These are phyloP conservation scores for Xiphophorus maculatus DNA, from an alignment of 2,113 vertebrate genomes.

Conservation along the genomic window DNA sequence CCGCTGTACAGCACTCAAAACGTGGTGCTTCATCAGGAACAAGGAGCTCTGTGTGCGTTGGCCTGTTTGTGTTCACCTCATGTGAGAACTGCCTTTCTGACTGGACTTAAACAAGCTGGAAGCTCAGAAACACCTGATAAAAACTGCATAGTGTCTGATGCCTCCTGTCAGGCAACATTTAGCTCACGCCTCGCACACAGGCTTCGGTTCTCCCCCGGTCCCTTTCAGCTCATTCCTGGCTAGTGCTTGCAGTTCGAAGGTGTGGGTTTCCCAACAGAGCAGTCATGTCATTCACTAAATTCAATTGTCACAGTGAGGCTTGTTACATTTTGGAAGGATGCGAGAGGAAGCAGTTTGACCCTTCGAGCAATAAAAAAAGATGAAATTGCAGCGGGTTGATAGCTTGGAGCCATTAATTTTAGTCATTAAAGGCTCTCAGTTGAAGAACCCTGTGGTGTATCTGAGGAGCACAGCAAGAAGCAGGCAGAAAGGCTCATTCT, in stretches of 20 bases:
- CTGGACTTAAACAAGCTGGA: slow-evolving; percentile 7
- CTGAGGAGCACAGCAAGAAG: slow-evolving; percentile 31
- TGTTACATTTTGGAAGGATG: slow-evolving; percentile 18
- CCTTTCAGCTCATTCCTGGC: slow-evolving; percentile 11
- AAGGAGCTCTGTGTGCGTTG: background rate
- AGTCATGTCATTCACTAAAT: slow-evolving; percentile 11
- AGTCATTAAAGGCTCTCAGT: slow-evolving; percentile 44
- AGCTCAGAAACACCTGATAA: background rate
- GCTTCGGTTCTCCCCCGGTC: slow-evolving; percentile 12
- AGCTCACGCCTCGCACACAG: background rate
- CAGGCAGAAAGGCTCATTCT: background rate
- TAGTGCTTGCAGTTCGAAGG: slow-evolving; percentile 9
- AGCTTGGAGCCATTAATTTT: slow-evolving; percentile 45
- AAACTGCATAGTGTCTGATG: background rate
- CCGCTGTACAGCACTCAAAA: slow-evolving; percentile 7
- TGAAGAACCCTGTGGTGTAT: slow-evolving; percentile 9
- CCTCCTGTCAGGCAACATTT: background rate
- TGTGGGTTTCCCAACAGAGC: slow-evolving; percentile 3
- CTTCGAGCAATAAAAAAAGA: slow-evolving; percentile 2
- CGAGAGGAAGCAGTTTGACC: slow-evolving; percentile 4
- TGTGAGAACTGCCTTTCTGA: slow-evolving; percentile 14
- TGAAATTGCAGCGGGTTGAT: slow-evolving; percentile 31
- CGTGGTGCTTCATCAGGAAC: slow-evolving; percentile 18
- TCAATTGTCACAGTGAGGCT: slow-evolving; percentile 33
- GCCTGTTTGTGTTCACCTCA: slow-evolving; percentile 15